A percentile compares a stretch with the other conserved stretches of the same genome.
Conservation (phyloP, 1,140 invertebrate species). For the Procambarus virginalis region DNA sequence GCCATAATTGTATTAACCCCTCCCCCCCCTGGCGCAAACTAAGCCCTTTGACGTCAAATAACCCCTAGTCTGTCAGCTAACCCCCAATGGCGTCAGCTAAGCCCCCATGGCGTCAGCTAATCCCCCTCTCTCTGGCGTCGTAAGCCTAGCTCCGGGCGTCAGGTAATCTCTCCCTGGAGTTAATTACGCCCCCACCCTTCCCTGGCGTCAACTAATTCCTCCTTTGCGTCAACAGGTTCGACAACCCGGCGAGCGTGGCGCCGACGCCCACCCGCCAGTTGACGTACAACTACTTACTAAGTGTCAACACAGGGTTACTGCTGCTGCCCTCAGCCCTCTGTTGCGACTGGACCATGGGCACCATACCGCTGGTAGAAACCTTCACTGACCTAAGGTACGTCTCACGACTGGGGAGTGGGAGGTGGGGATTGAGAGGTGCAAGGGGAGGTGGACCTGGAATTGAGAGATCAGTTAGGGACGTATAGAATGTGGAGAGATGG, state of each 20-base stretch:
- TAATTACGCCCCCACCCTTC: background rate
- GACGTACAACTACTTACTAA: slow-evolving; percentile 94
- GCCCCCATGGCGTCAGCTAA: background rate
- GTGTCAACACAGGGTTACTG: slow-evolving; percentile 92
- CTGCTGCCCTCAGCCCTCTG: slow-evolving; percentile 92
- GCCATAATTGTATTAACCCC: too few relatives aligned
- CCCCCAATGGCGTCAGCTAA: background rate
- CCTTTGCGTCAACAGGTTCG: slow-evolving; percentile 80
- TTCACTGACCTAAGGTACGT: slow-evolving; percentile 80
- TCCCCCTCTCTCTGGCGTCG: slow-evolving; percentile 6
- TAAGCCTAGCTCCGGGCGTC: too few relatives aligned
- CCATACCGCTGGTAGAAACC: slow-evolving; percentile 88
- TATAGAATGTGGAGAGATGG: too few relatives aligned
- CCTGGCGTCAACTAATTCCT: background rate
- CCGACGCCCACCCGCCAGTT: slow-evolving; percentile 86
- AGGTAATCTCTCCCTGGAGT: background rate
- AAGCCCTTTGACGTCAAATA: too few relatives aligned
- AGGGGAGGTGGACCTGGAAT: too few relatives aligned
- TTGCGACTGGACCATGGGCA: slow-evolving; percentile 99
- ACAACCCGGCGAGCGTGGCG: slow-evolving; percentile 92
- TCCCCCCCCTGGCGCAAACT: too few relatives aligned
- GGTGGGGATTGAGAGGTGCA: too few relatives aligned
- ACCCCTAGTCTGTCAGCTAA: background rate
- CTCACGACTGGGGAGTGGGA: too few relatives aligned
- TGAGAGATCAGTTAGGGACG: too few relatives aligned